Evolutionary conservation across 2,797 vertebrate species (phyloP).

Genomic region (Bradypus variegatus): DNA sequence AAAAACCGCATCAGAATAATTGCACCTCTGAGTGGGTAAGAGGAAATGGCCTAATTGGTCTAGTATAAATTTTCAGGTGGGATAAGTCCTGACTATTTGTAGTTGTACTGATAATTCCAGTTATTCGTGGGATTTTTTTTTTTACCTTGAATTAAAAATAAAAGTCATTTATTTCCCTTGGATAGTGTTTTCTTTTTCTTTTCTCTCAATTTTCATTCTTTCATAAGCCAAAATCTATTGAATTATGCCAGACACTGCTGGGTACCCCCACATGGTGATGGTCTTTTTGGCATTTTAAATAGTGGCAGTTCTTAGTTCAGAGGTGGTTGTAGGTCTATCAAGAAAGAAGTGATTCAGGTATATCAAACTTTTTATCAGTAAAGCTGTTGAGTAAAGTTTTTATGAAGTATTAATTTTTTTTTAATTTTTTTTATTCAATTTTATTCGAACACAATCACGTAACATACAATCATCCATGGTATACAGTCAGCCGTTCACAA

Average conservation of each 20-base stretch:
- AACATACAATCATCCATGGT: too few species aligned
- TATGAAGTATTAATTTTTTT: constrained; percentile 34
- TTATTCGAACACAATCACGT: too few species aligned
- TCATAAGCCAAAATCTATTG: not conserved
- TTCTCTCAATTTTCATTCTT: constrained; percentile 8
- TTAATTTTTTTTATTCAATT: too few species aligned
- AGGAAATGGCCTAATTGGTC: not conserved
- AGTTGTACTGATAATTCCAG: not conserved
- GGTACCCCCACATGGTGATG: not conserved
- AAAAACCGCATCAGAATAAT: not conserved
- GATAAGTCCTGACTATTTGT: constrained; percentile 2
- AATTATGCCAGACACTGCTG: not conserved
- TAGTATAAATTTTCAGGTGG: not conserved
- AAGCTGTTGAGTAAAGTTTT: constrained; percentile 22
- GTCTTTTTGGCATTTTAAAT: constrained; percentile 34
- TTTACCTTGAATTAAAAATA: constrained; percentile 1
- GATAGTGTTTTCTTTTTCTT: not conserved
- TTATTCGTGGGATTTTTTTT: not conserved
- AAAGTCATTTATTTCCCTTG: not conserved
- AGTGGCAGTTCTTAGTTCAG: constrained; percentile 10
- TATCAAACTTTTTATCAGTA: constrained; percentile 32
- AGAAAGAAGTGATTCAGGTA: not conserved
- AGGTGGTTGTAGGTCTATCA: not conserved
- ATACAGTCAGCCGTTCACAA: too few species aligned
- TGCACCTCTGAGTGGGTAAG: not conserved